Conservation (phyloP, 2,797 vertebrate species). For the Cossypha caffra region DNA sequence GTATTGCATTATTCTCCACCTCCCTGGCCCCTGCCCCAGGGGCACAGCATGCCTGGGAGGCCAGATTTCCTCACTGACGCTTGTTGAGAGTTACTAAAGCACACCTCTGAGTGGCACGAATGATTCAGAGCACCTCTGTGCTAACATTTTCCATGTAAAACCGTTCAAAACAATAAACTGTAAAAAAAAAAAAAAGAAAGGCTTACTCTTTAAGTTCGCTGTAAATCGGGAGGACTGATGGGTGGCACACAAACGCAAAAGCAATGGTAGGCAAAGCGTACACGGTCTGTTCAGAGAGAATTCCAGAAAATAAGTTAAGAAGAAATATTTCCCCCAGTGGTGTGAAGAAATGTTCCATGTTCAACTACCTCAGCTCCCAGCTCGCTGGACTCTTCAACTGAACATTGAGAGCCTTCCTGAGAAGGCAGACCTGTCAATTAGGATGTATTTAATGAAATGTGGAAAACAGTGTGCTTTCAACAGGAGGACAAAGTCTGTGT, state of each 20-base stretch:
- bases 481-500: neutral
- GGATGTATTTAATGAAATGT: neutral
- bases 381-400: neutral
- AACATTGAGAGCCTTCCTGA: neutral
- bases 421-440: constrained; percentile 15
- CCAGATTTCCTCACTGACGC: neutral
- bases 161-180: neutral
- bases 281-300: constrained; percentile 83
- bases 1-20: neutral
- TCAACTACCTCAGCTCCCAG: constrained; percentile 12
- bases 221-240: constrained; percentile 95
- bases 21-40: neutral
- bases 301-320: constrained; percentile 44
- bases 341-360: neutral
- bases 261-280: constrained; percentile 94
- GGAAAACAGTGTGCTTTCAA: neutral
- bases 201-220: constrained; percentile 90
- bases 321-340: neutral
- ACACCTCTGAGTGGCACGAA: neutral
- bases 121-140: constrained; percentile 13
- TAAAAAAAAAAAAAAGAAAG: neutral
- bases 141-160: constrained; percentile 21
- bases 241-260: constrained; percentile 96
- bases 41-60: neutral
- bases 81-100: neutral